Base-by-base conservation (phyloP, 2,797 vertebrate genomes). In the Anisognathus igniventris region DNA sequence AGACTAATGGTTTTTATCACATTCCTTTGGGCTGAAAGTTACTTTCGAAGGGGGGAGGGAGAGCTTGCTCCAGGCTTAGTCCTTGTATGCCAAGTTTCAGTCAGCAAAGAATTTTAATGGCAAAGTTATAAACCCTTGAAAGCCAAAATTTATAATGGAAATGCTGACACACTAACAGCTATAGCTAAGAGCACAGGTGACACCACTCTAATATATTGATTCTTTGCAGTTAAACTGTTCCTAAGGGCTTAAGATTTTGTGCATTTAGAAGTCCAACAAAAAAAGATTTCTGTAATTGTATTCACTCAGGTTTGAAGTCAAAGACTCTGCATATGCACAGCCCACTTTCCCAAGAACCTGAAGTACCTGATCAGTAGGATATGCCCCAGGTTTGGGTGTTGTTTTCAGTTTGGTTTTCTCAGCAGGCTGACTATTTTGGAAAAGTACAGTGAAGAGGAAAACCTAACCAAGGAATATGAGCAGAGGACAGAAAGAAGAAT, bases 121-220 rank as follows among this genome's bases (percentile, higher is more conserved):
- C 68, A 92, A 94, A 58, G 23, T 93, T 92, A 96, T 92, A 95
- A 96, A 97, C 47, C 88, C 92, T 95, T 54, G 37, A 96, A 96
- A 96, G 94, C 67, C 88, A 88, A 93, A 90, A 90, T 92, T 53
- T 79, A 57, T 75, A 95, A 89, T 91, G 96, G 96, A 97, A 97
- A 95, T 68, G 57, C 94, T 96, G 96, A 97, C 92, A 93, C 64
- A 47, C 80, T 78, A 86, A 84, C 44, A 95, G 62, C 90, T 96
- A 90, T 71, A 95, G 77, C 94, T 71, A 95, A 91, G 58, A 83
- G 67, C 88, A 76, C 83, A 92, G 84, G 94, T 96, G 91, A 95
- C 44, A 70, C 62, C 80, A 33, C 51, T 87, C 72, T 83, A 95
- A 88, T 42, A 51, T 39, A 81, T 72, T 72, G 92, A 84, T 89